phyloP scores from a whole-genome alignment of 2,113 vertebrate species.

The Neogale vison region DNA sequence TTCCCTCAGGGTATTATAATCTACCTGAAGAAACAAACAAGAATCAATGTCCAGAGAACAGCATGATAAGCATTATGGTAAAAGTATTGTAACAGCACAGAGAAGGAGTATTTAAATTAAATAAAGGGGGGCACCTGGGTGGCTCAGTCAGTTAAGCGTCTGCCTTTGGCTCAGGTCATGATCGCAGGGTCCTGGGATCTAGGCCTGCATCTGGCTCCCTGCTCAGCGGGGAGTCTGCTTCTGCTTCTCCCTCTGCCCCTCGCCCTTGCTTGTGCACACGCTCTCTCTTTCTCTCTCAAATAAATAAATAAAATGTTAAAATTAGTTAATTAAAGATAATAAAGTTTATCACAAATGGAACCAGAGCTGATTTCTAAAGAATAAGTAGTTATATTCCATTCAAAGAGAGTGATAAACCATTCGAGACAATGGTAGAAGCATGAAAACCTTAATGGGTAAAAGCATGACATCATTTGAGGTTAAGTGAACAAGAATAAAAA shows the following conservation, averaged over 20 bases:
- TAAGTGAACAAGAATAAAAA: not conserved
- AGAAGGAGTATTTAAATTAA: not conserved
- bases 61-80: not conserved
- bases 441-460: not conserved
- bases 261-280: too few species aligned
- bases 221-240: too few species aligned
- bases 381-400: not conserved
- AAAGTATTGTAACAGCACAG: not conserved
- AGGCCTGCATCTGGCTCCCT: too few species aligned
- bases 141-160: too few species aligned
- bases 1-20: not conserved
- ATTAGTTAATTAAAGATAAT: not conserved
- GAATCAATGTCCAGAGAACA: not conserved
- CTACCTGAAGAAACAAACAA: not conserved
- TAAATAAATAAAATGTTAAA: not conserved
- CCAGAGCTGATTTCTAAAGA: not conserved
- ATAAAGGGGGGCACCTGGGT: not conserved
- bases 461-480: not conserved
- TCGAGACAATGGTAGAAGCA: not conserved
- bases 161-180: too few species aligned
- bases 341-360: not conserved
- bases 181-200: too few species aligned
- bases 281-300: too few species aligned
- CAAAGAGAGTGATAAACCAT: not conserved
- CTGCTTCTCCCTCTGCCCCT: too few species aligned